phyloP scores from a whole-genome alignment of 2,113 vertebrate genomes.

The Catharus fuscescens region DNA sequence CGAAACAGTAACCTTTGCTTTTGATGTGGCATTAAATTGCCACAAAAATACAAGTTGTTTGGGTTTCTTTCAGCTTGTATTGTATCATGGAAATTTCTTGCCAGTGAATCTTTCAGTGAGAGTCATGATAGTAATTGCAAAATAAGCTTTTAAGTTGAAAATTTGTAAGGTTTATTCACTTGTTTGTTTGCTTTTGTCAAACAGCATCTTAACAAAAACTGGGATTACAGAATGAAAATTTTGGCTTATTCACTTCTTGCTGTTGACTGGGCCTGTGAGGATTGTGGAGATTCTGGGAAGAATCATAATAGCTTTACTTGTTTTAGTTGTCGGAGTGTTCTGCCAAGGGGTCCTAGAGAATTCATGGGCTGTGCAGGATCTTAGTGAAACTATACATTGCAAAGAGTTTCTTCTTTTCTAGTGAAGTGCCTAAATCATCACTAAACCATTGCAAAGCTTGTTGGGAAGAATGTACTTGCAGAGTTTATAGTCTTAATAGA shows the following conservation, averaged over 20 bases:
- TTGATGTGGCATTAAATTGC: background rate
- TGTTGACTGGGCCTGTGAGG: background rate
- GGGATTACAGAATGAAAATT: background rate
- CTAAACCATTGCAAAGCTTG: background rate
- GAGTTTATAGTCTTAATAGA: background rate
- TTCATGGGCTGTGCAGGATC: background rate
- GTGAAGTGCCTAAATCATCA: background rate
- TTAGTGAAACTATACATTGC: background rate
- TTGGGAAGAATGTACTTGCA: background rate
- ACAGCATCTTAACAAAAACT: background rate
- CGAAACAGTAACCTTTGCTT: background rate
- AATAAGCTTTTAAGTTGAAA: background rate
- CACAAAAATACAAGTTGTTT: background rate
- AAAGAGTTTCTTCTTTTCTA: background rate
- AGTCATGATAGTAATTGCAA: background rate
- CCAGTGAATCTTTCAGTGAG: background rate
- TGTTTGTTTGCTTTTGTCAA: background rate
- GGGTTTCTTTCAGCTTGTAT: background rate
- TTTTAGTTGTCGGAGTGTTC: background rate
- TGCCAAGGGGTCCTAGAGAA: background rate
- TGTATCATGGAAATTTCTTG: background rate
- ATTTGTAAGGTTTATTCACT: background rate
- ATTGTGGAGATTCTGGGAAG: background rate
- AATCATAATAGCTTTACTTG: background rate
- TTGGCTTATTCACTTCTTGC: background rate